These are phyloP conservation scores for Bombus pyrosoma DNA, from an alignment of 1,140 invertebrate genomes.

Conservation along the genomic window DNA sequence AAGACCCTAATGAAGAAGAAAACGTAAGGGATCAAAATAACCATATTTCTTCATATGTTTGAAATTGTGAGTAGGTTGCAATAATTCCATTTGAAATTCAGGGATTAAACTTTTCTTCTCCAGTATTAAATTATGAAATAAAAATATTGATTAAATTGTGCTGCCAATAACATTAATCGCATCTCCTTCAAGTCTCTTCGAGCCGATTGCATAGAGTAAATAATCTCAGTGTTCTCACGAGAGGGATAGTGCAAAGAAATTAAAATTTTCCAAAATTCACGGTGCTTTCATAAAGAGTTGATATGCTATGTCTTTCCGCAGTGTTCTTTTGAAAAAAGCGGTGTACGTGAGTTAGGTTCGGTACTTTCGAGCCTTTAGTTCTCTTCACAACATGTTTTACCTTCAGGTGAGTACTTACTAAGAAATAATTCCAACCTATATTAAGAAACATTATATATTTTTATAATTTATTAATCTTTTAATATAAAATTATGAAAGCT, in stretches of 20 bases:
- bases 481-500: no score
- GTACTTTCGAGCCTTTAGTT: conserved; percentile 7
- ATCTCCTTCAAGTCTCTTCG: not conserved
- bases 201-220: not conserved
- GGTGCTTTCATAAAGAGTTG: conserved; percentile 18
- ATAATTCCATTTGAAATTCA: not conserved
- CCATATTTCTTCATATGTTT: not conserved
- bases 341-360: conserved; percentile 44
- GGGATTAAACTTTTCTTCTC: not conserved
- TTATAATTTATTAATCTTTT: no score
- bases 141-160: conserved; percentile 5
- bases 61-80: not conserved
- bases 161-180: not conserved
- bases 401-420: conserved; percentile 51
- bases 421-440: not conserved
- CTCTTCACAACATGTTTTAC: conserved; percentile 55
- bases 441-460: no score
- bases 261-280: not conserved
- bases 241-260: not conserved
- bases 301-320: conserved; percentile 14
- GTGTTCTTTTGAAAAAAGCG: conserved; percentile 19
- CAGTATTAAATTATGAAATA: not conserved
- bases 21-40: no score
- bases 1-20: no score
- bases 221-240: not conserved